Percentiles rank a stretch among this genome's conserved stretches.
Evolutionary conservation across 1,140 invertebrate species (phyloP).

Genomic region (Ericerus pela): DNA sequence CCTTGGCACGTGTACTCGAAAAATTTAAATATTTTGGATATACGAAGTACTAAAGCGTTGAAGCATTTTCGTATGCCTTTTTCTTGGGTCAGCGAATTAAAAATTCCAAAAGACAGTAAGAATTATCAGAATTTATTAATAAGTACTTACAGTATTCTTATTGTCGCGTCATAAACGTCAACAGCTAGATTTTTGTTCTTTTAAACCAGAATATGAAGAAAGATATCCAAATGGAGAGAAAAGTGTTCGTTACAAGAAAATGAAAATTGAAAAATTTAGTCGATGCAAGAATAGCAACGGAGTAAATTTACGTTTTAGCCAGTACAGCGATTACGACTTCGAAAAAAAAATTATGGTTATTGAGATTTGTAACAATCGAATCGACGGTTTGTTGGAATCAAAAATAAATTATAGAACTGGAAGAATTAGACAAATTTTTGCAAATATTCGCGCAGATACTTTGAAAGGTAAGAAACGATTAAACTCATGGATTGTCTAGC

Average conservation of each 20-base stretch:
- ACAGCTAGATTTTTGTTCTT: neutral
- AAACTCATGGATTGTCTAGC: too few relatives aligned
- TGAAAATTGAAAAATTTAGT: neutral
- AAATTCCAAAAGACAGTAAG: slow-evolving; percentile 46
- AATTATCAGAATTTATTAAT: too few relatives aligned
- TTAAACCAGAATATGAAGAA: neutral
- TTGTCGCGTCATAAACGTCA: too few relatives aligned
- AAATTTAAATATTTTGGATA: neutral
- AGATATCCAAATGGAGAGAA: neutral
- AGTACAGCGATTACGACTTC: neutral
- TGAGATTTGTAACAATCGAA: neutral
- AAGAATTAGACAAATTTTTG: neutral
- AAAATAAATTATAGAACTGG: neutral
- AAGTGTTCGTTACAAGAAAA: neutral
- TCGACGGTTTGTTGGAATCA: neutral
- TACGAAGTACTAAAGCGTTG: slow-evolving; percentile 30
- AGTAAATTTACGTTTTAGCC: neutral
- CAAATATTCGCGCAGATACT: neutral
- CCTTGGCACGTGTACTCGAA: slow-evolving; percentile 29
- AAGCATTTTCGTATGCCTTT: slow-evolving; percentile 65
- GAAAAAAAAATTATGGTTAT: neutral
- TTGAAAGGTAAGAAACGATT: neutral
- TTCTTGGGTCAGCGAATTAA: slow-evolving; percentile 58
- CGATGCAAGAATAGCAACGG: neutral
- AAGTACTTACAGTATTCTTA: too few relatives aligned